Percentiles rank a stretch among this genome's conserved stretches.
Evolutionary conservation across 2,113 vertebrate genomes (phyloP).

Genomic region (Larimichthys crocea): DNA sequence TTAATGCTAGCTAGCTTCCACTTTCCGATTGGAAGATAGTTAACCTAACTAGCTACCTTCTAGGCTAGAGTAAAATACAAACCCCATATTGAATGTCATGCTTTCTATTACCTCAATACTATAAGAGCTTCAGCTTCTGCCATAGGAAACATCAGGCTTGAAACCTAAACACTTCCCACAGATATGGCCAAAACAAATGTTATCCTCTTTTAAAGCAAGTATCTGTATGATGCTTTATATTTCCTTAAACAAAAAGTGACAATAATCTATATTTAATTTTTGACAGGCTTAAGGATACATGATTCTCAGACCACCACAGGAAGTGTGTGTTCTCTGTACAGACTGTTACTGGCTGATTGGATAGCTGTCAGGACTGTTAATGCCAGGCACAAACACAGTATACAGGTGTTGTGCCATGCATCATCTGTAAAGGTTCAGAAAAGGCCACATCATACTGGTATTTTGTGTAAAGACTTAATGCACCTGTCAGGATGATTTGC

Average conservation of each 20-base stretch:
- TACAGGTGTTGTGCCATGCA: conserved; percentile 10
- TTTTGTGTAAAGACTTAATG: conserved; percentile 10
- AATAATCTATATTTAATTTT: neutral
- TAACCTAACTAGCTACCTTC: neutral
- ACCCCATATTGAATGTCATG: neutral
- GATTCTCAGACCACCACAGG: neutral
- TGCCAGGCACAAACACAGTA: conserved; percentile 26
- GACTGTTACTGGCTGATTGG: conserved; percentile 13
- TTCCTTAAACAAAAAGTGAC: neutral
- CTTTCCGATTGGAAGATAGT: neutral
- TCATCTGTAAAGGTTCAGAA: conserved; percentile 18
- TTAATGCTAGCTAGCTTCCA: neutral
- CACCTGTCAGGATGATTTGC: conserved; percentile 24
- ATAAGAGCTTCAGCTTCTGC: neutral
- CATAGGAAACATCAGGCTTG: neutral
- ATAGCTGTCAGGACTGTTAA: conserved; percentile 38
- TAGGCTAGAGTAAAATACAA: too few species aligned
- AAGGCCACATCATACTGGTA: neutral
- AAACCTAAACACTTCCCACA: neutral
- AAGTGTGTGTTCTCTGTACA: conserved; percentile 9
- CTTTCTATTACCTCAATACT: too few species aligned
- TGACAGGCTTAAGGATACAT: neutral
- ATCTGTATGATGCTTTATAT: neutral
- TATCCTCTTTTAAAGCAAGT: neutral
- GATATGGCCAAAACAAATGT: neutral